Conservation (phyloP, 2,888 invertebrate species). For the Agrochola macilenta region DNA sequence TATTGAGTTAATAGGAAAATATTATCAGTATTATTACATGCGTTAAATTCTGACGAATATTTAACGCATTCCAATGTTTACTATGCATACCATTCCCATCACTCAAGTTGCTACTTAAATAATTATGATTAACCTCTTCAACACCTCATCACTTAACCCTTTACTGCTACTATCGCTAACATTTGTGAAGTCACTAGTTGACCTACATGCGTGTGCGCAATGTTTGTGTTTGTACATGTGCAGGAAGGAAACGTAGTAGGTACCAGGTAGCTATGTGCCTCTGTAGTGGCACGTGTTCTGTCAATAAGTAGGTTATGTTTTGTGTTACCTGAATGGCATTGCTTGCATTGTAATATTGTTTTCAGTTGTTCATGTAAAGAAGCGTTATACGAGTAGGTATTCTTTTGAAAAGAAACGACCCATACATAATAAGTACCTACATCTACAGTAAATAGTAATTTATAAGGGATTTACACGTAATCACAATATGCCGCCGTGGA, state of each 20-base stretch:
- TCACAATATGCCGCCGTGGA: too few relatives aligned
- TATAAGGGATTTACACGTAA: not conserved
- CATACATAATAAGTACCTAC: too few relatives aligned
- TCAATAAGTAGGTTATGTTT: slow-evolving; percentile 23
- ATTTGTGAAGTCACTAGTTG: slow-evolving; percentile 20
- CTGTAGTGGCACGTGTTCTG: slow-evolving; percentile 8
- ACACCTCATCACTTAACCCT: slow-evolving; percentile 33
- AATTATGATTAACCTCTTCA: slow-evolving; percentile 4
- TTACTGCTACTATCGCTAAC: slow-evolving; percentile 15
- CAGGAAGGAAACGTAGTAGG: slow-evolving; percentile 20
- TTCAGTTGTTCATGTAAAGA: not conserved
- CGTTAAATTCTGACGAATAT: not conserved
- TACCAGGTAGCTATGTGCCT: not conserved
- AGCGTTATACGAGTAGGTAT: not conserved
- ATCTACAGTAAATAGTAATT: too few relatives aligned
- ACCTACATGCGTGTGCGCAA: slow-evolving; percentile 49
- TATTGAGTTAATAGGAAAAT: not conserved
- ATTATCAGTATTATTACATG: not conserved
- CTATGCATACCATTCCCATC: not conserved
- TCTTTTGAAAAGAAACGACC: not conserved
- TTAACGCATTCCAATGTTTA: not conserved
- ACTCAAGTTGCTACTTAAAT: slow-evolving; percentile 14
- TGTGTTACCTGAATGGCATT: slow-evolving; percentile 10
- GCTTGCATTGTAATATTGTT: not conserved
- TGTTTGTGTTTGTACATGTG: slow-evolving; percentile 29